Base-by-base conservation (phyloP, 2,797 vertebrate species). In the Enteromius fasciolatus region DNA sequence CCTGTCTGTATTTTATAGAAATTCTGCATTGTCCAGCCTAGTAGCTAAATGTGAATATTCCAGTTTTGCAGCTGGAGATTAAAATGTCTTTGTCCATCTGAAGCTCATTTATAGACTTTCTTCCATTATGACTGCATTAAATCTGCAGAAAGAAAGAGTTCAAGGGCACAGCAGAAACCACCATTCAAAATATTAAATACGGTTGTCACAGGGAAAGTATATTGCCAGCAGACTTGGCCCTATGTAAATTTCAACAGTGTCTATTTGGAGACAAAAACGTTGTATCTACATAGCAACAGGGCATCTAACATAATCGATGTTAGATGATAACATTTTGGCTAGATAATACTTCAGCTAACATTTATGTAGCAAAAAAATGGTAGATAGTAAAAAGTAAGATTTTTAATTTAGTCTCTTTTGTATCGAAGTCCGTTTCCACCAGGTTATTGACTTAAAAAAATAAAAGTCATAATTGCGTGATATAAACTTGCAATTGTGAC, bases 101-200 rank as follows among this genome's bases (percentile, higher is more conserved):
- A 91, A 91, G 81, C 90, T 92, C 90, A 88, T 94, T 95, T 93
- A 92, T 91, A 90, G 90, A 92, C 88, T 87, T 90, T 88, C 87
- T 91, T 87, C 90, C 91, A 94, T 94, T 94, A 94, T 92, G 91
- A 87, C 89, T 91, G 88, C 92, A 94, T 94, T 94, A 94, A 94
- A 94, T 94, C 92, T 93, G 90, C 92, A 93, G 90, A 92, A 91
- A 93, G 90, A 92, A 91, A 89, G 90, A 92, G 90, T 91, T 94
- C 92, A 95, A 94, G 94, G 94, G 91, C 93, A 93, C 88, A 89
- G 92, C 89, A 88, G 82, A 87, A 93, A 92, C 91, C 90, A 90
- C 87, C 92, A 90, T 90, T 92, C 92, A 94, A 94, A 94, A 94
- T 95, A 93, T 94, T 94, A 93, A 93, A 94, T 92, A 93, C 90